A percentile compares a stretch with the other conserved stretches of the same genome.
Conservation (phyloP, 2,888 invertebrate species). For the Plusia festucae region DNA sequence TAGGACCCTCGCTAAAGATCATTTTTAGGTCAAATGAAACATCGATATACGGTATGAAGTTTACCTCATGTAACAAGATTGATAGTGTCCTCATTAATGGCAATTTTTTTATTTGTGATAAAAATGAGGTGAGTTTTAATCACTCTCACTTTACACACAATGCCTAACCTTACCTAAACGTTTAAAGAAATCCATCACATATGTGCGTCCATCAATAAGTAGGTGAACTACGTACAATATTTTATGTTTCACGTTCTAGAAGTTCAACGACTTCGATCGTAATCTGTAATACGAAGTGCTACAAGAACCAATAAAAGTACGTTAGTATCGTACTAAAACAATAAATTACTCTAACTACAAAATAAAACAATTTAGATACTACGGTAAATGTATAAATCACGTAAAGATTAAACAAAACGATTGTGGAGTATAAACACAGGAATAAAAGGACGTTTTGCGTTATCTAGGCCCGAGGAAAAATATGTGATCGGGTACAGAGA, state of each 20-base stretch:
- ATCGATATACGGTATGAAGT: constrained; percentile 41
- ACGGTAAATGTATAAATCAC: constrained; percentile 40
- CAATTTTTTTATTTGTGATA: constrained; percentile 17
- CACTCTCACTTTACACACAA: neutral
- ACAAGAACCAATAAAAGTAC: neutral
- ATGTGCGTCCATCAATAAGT: too few species aligned
- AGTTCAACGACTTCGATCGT: neutral
- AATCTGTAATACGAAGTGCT: neutral
- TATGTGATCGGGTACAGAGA: constrained; percentile 53
- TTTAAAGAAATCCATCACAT: neutral
- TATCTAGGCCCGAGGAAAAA: constrained; percentile 51
- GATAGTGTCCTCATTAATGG: constrained; percentile 15
- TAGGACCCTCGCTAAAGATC: constrained; percentile 48
- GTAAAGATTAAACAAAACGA: constrained; percentile 49
- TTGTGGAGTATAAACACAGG: constrained; percentile 51
- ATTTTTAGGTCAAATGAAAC: constrained; percentile 57
- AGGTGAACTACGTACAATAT: too few species aligned
- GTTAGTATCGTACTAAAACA: neutral
- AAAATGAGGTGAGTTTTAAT: too few species aligned
- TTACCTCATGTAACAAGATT: constrained; percentile 20
- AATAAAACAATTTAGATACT: constrained; percentile 18
- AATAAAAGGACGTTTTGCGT: constrained; percentile 47
- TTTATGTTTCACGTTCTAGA: too few species aligned
- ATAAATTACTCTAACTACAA: constrained; percentile 5
- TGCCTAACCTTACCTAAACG: neutral